These are phyloP conservation scores for Hylia prasina DNA, from an alignment of 2,113 vertebrate genomes.

Conservation along the genomic window DNA sequence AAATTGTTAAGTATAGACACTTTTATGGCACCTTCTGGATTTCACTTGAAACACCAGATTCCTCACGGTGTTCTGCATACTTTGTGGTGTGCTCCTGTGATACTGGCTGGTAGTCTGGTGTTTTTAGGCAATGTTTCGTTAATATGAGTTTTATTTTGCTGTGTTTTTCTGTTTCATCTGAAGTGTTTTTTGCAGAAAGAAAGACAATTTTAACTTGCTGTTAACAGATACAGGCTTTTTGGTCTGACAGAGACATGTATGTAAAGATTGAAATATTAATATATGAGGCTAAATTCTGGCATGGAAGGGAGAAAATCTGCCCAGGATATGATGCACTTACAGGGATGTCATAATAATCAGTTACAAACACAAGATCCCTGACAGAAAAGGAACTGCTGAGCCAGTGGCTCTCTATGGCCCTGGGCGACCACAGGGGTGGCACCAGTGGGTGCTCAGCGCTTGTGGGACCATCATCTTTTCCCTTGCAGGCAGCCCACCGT, in stretches of 20 bases:
- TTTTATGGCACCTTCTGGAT: neutral
- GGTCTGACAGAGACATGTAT: neutral
- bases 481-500: neutral
- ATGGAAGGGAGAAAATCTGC: neutral
- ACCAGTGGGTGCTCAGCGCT: accelerated
- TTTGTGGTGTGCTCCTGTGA: neutral
- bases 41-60: neutral
- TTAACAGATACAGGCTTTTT: neutral
- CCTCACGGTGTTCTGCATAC: neutral
- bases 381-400: neutral
- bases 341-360: too few relatives aligned
- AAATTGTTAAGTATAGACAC: neutral
- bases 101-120: accelerated
- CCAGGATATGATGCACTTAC: neutral
- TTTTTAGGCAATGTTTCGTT: neutral
- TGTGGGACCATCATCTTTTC: neutral
- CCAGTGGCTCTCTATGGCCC: neutral
- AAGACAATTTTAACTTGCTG: neutral
- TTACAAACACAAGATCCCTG: neutral
- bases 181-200: neutral
- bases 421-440: accelerated
- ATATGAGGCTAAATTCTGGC: neutral
- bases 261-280: neutral
- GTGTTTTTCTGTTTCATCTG: neutral
- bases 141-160: neutral